Base-by-base conservation (phyloP, 2,888 invertebrate genomes). In the Ochlodes sylvanus region DNA sequence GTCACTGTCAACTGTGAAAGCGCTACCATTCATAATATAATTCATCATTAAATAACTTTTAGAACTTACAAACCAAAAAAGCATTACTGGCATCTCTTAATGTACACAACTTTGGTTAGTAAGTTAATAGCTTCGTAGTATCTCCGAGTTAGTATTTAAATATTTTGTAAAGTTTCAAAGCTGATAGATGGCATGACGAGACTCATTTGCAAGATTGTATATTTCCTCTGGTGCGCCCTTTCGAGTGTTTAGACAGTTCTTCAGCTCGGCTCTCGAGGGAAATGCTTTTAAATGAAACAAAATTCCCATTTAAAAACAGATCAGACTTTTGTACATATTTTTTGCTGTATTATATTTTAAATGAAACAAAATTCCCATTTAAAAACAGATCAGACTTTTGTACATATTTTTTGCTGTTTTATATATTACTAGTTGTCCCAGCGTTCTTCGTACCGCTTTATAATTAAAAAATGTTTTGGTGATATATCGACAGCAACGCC, bases 231-330 rank as follows among this genome's bases (percentile, higher is more conserved):
- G 50, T 50, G 10, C 52, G 52, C 52, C 52, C 52, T 52, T 27
- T 14, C 52, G 27, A 52, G 21, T 52, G 52, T 52, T 52, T 52
- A 52, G 52, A 52, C 21, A 52, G 21, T 21, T 27, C 52, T 52
- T 27, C 52, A 27, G 0, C 7, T 27, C 52, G 21, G 7, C 14
- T 52, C 52, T 52, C 52, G 27, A 52, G 52, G 52, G 52, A 27
- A 52, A 52, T 52, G 27, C 52, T 52, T 52, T 52, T 52, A 52
- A 52, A 52, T 52, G 52, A 52, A 52, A 50, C 21, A 47, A 47
- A 47, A 52, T 52, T 52, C 21, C 7, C 5, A 9, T 27, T 52
- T 14, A 52, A 52, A 27, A 27, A 50, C 50, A 27, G 27, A 27
- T 50, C 19, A 19, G 21, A 52, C 14, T 14, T 27, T 12, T 7